These are phyloP conservation scores for Macrotrachela quadricornifera DNA, from an alignment of 1,140 invertebrate species.

Conservation along the genomic window DNA sequence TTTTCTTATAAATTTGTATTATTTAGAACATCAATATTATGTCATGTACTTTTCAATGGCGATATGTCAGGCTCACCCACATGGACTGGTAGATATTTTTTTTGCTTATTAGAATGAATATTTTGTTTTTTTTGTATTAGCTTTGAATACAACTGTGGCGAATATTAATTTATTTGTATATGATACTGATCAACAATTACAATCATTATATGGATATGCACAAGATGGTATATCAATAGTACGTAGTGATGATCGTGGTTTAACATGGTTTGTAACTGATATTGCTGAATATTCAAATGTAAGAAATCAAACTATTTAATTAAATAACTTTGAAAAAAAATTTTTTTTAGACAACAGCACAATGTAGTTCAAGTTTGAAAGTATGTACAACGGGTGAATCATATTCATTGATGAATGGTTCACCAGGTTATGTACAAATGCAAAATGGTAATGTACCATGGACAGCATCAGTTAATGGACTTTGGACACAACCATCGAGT, in stretches of 20 bases:
- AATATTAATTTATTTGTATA: not conserved
- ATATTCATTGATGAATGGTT: too few species aligned
- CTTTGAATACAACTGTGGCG: too few species aligned
- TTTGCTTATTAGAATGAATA: not conserved
- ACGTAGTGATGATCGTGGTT: conserved; percentile 6
- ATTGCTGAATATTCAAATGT: too few species aligned
- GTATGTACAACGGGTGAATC: too few species aligned
- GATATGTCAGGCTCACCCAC: not conserved
- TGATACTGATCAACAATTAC: not conserved
- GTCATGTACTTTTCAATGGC: not conserved
- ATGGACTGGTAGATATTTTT: not conserved
- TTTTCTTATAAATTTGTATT: not conserved
- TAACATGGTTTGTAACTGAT: not conserved
- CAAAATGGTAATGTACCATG: too few species aligned
- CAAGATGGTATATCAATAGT: not conserved
- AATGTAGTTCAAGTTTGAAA: too few species aligned
- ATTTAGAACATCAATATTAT: not conserved
- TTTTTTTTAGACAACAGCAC: too few species aligned
- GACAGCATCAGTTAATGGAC: not conserved
- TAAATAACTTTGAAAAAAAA: too few species aligned
- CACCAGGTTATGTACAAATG: too few species aligned
- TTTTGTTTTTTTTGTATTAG: not conserved
- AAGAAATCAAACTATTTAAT: too few species aligned
- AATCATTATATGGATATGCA: conserved; percentile 1
- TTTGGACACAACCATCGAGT: not conserved